Evolutionary conservation across 2,797 vertebrate genomes (phyloP), one percentile per base, ranked within the genome.

Genomic region (Lateolabrax maculatus): DNA sequence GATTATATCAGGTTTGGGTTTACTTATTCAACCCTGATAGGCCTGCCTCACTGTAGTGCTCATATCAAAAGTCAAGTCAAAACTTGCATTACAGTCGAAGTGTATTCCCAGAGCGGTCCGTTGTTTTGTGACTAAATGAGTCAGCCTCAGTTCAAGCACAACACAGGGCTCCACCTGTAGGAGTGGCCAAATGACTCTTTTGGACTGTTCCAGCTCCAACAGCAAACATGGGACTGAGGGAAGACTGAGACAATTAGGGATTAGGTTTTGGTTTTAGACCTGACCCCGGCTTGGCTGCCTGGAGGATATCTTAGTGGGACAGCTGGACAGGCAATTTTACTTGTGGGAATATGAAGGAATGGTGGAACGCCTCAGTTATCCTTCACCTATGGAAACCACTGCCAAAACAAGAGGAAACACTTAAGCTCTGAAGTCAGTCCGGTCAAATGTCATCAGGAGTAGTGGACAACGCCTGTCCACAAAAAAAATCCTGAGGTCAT

Each of bases 351-450:
- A 76, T 60, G n/a, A 71, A 87, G 83, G 84, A 89, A 91, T 85
- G 73, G 37, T 39, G 84, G 67, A 85, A 91, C 73, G 49, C 79
- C 41, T 81, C 63, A 16, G 41, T 68, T 52, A 64, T 81, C 68
- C 74, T 83, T 80, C 81, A 81, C 79, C 82, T 86, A 74, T 81
- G 75, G 84, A 81, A 75, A 39, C 41, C 58, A 1, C 65, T 77
- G 81, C 78, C 79, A 79, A 87, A 89, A 89, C 79, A 84, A 84
- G 69, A 89, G 81, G 84, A 90, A 91, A 88, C 84, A 68, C 78
- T 29, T n/a, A 67, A 79, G 51, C 70, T 70, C 78, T 91, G 86
- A 90, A 80, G 80, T 89, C 87, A 86, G 61, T 61, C 39, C 36
- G 44, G 63, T 79, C 80, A 79, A 43, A 87, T 75, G 79, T 88